phyloP scores from a whole-genome alignment of 1,140 invertebrate genomes.

The Trichomalopsis sarcophagae region DNA sequence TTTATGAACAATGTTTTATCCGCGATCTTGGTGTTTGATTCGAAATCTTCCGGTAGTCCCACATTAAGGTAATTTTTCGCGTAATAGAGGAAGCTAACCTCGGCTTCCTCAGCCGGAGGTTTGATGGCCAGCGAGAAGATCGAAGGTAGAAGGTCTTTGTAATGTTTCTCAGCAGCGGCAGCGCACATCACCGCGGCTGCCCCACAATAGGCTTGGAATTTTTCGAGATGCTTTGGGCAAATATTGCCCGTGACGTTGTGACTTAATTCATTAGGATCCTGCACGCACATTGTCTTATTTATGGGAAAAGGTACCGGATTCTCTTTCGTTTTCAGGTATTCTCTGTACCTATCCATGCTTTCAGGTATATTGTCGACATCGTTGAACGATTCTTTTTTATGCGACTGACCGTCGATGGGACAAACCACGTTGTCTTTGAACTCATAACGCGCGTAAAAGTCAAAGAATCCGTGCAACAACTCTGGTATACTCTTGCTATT shows the following conservation, averaged over 20 bases:
- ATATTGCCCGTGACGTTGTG: conserved; percentile 74
- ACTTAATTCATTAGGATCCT: conserved; percentile 79
- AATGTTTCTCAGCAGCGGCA: conserved; percentile 43
- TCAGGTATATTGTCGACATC: conserved; percentile 66
- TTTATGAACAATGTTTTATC: conserved; percentile 52
- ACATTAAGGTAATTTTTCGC: conserved; percentile 48
- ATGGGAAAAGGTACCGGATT: conserved; percentile 64
- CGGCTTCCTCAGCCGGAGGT: background rate
- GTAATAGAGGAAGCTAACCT: conserved; percentile 1
- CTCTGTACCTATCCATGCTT: conserved; percentile 72
- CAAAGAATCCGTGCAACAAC: conserved; percentile 78
- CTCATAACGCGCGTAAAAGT: conserved; percentile 76
- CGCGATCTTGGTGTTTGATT: conserved; percentile 32
- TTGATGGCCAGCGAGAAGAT: conserved; percentile 53
- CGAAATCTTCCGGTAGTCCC: conserved; percentile 55
- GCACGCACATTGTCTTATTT: conserved; percentile 73
- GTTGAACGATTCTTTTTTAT: conserved; percentile 71
- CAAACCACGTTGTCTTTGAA: conserved; percentile 75
- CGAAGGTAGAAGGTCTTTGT: conserved; percentile 57
- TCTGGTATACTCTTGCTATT: conserved; percentile 67
- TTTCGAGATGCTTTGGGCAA: conserved; percentile 46
- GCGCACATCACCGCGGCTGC: conserved; percentile 58
- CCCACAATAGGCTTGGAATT: conserved; percentile 59
- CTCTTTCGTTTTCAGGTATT: conserved; percentile 59
- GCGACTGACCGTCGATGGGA: conserved; percentile 73